Base-by-base conservation (phyloP, 2,888 invertebrate genomes). In the Chrysolina americana region DNA sequence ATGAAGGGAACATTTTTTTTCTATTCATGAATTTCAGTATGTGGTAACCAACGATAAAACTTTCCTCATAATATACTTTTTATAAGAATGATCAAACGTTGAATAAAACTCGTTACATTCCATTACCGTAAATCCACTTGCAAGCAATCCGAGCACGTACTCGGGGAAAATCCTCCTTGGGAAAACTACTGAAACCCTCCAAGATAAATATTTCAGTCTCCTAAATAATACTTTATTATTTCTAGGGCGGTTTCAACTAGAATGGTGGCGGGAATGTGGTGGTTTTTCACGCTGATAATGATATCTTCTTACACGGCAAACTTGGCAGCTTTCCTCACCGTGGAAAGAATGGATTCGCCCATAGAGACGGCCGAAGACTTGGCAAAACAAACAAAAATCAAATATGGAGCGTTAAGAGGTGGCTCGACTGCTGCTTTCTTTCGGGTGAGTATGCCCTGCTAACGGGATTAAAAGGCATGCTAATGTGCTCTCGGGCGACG, bases 261-360 rank as follows among this genome's bases (percentile, higher is more conserved):
- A 77, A 94, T 96, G 92, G 94, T 96, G 11, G 96, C 95, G 2
- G 96, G 96, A 48, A 96, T 96, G 92, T 96, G 96, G 95, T 97
- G 97, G 97, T 97, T 97, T 88, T 97, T 97, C 88, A 96, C 96
- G 0, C 89, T 97, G 65, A 97, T 98, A 83, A 97, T 98, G 95
- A 97, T 98, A 81, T 97, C 97, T 0, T 97, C 97, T 9, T 98
- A 98, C 88, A 98, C 98, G 21, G 98, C 98, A 70, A 98, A 98
- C 89, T 89, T 98, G 83, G 98, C 98, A 64, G 98, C 98, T 10
- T 98, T 98, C 86, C 90, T 98, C 5, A 98, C 98, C 0, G 96
- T 96, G 17, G 96, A 96, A 85, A 90, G 97, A 81, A 96, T 97
- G 96, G 96, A 96, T 82, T 95, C 95, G 11, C 97, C 98, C 0